Conservation (phyloP, 92 coral and sea anemone genomes). For the Ricordea florida region DNA sequence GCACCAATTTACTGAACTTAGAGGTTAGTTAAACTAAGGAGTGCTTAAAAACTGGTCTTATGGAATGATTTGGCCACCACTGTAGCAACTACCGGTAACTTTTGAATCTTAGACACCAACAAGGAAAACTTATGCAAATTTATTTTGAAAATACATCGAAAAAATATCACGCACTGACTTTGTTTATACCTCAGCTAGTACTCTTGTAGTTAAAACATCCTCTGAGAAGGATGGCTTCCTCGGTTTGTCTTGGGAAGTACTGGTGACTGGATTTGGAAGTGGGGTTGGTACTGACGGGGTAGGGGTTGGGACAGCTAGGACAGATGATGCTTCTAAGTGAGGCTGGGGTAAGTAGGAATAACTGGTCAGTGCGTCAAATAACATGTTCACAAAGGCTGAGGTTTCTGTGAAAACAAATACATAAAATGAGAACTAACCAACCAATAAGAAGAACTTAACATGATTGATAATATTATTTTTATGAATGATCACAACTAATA, state of each 20-base stretch:
- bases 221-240: slow-evolving; percentile 61
- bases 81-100: too few relatives aligned
- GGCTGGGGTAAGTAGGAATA: slow-evolving; percentile 77
- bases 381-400: slow-evolving; percentile 78
- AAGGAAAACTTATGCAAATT: too few relatives aligned
- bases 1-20: too few relatives aligned
- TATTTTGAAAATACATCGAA: too few relatives aligned
- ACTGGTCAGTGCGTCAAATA: slow-evolving; percentile 85
- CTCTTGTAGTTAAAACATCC: slow-evolving; percentile 43
- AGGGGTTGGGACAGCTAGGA: slow-evolving; percentile 42
- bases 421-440: neutral
- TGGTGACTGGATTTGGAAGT: neutral
- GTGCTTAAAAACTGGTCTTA: too few relatives aligned
- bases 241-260: slow-evolving; percentile 45
- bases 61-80: too few relatives aligned
- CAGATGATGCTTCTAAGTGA: slow-evolving; percentile 35
- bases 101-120: too few relatives aligned
- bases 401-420: slow-evolving; percentile 61
- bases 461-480: neutral
- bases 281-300: neutral
- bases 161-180: too few relatives aligned
- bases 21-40: too few relatives aligned
- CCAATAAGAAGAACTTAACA: neutral
- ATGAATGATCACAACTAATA: neutral
- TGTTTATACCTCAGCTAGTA: slow-evolving; percentile 39